Conservation (phyloP, 2,113 vertebrate species). For the Anhinga anhinga region DNA sequence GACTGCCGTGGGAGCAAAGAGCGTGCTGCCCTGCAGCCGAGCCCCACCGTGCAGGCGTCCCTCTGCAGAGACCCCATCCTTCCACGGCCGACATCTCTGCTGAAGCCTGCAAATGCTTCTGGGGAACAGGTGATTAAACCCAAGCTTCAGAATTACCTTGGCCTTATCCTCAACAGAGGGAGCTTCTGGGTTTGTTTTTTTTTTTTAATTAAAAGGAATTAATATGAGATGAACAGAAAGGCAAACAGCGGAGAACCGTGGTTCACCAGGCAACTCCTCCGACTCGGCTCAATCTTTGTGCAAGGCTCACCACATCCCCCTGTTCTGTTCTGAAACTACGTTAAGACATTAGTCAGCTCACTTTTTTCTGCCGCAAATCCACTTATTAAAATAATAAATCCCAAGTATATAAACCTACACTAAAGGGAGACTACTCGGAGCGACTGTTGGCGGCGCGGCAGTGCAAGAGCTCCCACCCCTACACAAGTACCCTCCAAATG, state of each 20-base stretch:
- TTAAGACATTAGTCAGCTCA: not conserved
- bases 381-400: not conserved
- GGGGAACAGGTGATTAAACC: not conserved
- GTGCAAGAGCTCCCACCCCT: no score
- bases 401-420: not conserved
- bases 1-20: rapidly evolving
- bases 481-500: rapidly evolving
- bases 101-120: not conserved
- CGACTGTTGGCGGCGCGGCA: not conserved
- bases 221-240: not conserved
- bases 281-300: not conserved
- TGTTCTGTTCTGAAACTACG: not conserved
- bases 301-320: not conserved
- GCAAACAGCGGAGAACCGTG: not conserved
- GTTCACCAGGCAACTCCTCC: not conserved
- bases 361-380: not conserved
- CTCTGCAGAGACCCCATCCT: not conserved
- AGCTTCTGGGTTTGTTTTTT: no score
- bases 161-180: not conserved
- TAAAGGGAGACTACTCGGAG: not conserved
- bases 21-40: no score
- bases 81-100: not conserved
- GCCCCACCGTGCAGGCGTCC: not conserved
- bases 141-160: not conserved
- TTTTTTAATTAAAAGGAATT: not conserved